Evolutionary conservation across 2,888 invertebrate species (phyloP).

Genomic region (Dicyrtomina minuta): DNA sequence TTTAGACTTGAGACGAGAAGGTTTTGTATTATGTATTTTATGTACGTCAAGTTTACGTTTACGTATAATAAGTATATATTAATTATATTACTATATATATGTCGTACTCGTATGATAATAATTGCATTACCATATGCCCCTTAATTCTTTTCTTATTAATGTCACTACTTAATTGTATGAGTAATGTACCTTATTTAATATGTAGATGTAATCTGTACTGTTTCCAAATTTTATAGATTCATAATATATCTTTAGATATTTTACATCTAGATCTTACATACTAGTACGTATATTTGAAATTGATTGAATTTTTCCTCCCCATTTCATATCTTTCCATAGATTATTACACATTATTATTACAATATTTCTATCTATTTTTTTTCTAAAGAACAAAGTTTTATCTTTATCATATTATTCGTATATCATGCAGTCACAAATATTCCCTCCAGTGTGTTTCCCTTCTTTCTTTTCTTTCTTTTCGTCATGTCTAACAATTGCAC

Average conservation of each 20-base stretch:
- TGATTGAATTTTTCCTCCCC: no score
- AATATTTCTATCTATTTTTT: not conserved
- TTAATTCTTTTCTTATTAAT: not conserved
- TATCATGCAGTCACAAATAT: constrained; percentile 45
- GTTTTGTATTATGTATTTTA: not conserved
- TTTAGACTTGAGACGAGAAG: no score
- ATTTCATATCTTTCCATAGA: constrained; percentile 1
- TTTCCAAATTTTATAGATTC: no score
- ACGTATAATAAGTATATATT: constrained; percentile 1
- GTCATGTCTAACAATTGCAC: constrained; percentile 7
- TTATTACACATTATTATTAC: not conserved
- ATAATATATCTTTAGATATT: no score
- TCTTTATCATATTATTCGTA: constrained; percentile 42
- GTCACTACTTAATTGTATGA: not conserved
- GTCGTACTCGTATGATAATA: no score
- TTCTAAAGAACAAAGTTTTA: constrained; percentile 5
- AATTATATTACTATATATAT: no score
- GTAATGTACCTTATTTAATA: no score
- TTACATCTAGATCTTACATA: constrained; percentile 8
- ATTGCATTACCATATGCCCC: no score
- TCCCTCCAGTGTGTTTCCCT: constrained; percentile 15
- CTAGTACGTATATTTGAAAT: constrained; percentile 28
- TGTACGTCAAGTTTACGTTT: not conserved
- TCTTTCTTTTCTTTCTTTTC: not conserved
- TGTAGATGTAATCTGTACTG: no score